A percentile compares a stretch with the other conserved stretches of the same genome.
These are phyloP conservation scores for Drosophila quadrilineata DNA, from an alignment of 1,140 invertebrate genomes.

Conservation along the genomic window DNA sequence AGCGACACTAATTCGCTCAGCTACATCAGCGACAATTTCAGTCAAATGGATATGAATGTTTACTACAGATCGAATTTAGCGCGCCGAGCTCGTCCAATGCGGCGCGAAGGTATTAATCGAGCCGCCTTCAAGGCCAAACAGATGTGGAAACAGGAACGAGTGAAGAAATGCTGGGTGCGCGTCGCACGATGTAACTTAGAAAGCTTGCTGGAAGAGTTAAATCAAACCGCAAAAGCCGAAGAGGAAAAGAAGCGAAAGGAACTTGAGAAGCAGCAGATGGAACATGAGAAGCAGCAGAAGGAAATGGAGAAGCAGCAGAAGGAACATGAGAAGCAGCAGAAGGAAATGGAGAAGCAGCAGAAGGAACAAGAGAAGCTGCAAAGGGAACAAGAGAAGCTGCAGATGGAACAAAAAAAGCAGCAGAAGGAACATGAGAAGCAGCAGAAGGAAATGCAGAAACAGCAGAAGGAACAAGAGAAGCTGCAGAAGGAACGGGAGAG, in stretches of 20 bases:
- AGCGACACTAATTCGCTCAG: not conserved
- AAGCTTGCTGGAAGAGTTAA: not conserved
- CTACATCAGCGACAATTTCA: not conserved
- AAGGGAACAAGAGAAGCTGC: not conserved
- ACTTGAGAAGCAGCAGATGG: no score
- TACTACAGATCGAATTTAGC: no score
- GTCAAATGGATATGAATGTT: no score
- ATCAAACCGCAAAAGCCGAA: no score
- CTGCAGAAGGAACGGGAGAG: no score
- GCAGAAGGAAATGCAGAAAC: no score
- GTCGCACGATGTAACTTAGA: not conserved
- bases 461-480: no score
- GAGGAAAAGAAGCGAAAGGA: not conserved
- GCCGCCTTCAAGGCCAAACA: not conserved
- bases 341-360: no score
- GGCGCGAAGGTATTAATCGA: constrained; percentile 33
- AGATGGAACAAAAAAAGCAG: no score
- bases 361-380: no score
- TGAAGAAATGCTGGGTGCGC: not conserved
- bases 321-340: no score
- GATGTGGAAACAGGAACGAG: no score
- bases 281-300: not conserved
- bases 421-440: not conserved
- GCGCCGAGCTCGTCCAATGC: constrained; percentile 19
- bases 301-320: not conserved